Evolutionary conservation across 2,888 invertebrate species (phyloP).

Genomic region (Philaethria dido): DNA sequence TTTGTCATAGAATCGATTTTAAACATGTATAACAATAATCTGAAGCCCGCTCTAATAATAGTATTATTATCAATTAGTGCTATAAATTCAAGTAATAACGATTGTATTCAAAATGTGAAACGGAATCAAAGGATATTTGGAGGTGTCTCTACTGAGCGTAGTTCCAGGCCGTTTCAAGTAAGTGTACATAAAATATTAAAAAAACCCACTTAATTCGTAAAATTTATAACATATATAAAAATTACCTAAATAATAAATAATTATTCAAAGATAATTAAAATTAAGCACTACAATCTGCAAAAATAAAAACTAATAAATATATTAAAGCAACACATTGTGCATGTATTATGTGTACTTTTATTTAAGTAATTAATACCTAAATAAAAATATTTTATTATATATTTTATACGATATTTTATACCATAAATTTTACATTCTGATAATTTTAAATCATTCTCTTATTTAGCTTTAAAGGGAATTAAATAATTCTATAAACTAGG

Average conservation of each 20-base stretch:
- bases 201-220: too few relatives aligned
- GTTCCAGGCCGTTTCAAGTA: conserved; percentile 74
- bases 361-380: too few relatives aligned
- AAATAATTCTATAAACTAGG: conserved; percentile 52
- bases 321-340: too few relatives aligned
- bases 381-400: too few relatives aligned
- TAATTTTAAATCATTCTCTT: not conserved
- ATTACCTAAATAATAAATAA: too few relatives aligned
- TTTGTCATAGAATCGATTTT: not conserved
- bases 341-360: too few relatives aligned
- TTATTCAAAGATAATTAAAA: too few relatives aligned
- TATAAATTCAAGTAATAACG: conserved; percentile 11
- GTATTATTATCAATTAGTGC: conserved; percentile 45
- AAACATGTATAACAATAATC: not conserved
- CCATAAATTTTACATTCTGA: too few relatives aligned
- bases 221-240: too few relatives aligned
- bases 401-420: not conserved
- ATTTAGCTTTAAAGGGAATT: not conserved
- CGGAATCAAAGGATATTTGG: conserved; percentile 58
- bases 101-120: conserved; percentile 38
- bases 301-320: too few relatives aligned
- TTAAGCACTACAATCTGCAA: too few relatives aligned
- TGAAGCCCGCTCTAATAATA: not conserved
- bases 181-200: conserved; percentile 28
- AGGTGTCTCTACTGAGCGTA: conserved; percentile 59